Percentiles rank a stretch among this genome's conserved stretches.
Evolutionary conservation across 2,797 vertebrate species (phyloP).

Genomic region (Momotus momota): DNA sequence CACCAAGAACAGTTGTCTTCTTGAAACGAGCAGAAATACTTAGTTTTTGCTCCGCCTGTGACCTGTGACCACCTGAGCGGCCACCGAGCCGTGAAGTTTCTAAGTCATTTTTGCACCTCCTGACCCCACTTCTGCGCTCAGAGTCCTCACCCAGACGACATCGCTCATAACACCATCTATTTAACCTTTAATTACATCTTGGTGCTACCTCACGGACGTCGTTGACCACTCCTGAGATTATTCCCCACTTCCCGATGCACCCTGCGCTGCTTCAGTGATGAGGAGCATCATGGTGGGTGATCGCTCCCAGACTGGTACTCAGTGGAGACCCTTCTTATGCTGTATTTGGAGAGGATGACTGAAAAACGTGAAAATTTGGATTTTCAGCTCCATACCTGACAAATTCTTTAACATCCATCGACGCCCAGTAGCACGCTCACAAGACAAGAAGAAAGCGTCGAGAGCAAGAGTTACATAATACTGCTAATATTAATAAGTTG

Average conservation of each 20-base stretch:
- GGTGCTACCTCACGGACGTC: background rate
- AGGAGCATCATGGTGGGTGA: background rate
- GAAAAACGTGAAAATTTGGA: background rate
- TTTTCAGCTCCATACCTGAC: background rate
- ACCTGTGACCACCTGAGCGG: background rate
- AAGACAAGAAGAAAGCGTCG: background rate
- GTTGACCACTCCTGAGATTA: accelerated
- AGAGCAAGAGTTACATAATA: background rate
- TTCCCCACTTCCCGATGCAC: accelerated
- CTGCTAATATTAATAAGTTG: background rate
- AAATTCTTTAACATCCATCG: background rate
- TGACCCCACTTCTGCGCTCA: background rate
- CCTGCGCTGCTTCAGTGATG: accelerated
- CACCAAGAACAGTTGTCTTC: background rate
- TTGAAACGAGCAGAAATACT: background rate
- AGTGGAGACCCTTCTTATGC: background rate
- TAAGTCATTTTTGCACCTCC: background rate
- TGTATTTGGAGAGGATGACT: background rate
- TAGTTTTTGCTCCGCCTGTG: background rate
- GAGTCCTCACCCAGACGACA: background rate
- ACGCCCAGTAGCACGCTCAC: background rate
- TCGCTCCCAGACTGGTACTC: accelerated
- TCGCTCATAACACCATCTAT: accelerated
- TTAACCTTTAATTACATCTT: background rate
- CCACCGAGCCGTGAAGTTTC: background rate